These are phyloP conservation scores for Sparus aurata DNA, from an alignment of 2,797 vertebrate genomes.

Conservation along the genomic window DNA sequence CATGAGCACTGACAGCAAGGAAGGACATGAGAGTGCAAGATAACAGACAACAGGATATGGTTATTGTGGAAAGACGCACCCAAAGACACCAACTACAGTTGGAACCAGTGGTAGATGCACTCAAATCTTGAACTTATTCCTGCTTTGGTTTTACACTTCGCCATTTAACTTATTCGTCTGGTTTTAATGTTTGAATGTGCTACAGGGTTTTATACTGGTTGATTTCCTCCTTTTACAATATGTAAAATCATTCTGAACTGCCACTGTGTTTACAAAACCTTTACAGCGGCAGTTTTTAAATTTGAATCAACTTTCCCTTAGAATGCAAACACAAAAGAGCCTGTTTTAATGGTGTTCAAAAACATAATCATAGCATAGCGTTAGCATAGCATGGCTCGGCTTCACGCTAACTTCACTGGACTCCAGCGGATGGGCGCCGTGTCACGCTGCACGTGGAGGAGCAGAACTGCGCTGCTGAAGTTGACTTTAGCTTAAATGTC, in stretches of 20 bases:
- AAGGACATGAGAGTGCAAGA: not conserved
- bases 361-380: not conserved
- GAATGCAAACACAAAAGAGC: not conserved
- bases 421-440: no score
- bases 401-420: rapidly evolving
- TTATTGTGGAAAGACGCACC: not conserved
- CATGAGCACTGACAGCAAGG: constrained; percentile 14
- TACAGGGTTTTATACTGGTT: not conserved
- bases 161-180: not conserved
- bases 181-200: not conserved
- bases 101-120: not conserved
- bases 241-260: not conserved
- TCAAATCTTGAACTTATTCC: not conserved
- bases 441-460: constrained; percentile 5
- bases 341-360: not conserved
- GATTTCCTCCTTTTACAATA: not conserved
- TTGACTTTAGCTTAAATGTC: no score
- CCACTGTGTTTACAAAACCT: not conserved
- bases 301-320: not conserved
- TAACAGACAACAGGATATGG: not conserved
- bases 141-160: not conserved
- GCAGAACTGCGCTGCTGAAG: not conserved
- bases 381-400: not conserved
- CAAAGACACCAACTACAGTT: not conserved
- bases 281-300: not conserved